Evolutionary conservation across 1,140 invertebrate genomes (phyloP), one percentile per base, ranked within the genome.

Genomic region (Leptopilina boulardi): DNA sequence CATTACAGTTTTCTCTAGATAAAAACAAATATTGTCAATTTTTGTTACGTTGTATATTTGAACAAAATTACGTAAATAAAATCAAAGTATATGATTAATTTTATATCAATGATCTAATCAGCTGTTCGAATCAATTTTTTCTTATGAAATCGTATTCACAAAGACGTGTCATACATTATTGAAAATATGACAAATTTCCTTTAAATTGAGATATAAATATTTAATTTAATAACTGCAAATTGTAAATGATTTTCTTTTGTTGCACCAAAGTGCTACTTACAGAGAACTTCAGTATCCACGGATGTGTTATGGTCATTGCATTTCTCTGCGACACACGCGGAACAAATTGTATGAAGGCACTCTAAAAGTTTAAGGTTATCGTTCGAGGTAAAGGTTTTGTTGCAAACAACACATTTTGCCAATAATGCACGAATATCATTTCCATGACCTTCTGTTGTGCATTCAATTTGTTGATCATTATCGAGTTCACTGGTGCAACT

Each of bases 271-370:
- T 59, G 41, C 41, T 70, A 77, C 85, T 86, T 77, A 89, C 88
- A 81, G 13, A 88, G 66, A 70, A 89, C 80, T 34, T 90, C 89
- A 6, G 83, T 75, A 72, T 91, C 90, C 0, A 88, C 87, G 0
- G 92, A 92, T 66, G 92, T 91, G 83, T 92, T 92, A 76, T 91
- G 85, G 72, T 94, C 93, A 44, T 89, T 92, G n/a, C 96, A 89
- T 88, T 96, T 96, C 66, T 93, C 92, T 78, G 92, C 93, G 76
- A 97, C 90, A 91, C 97, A 98, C 74, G 93, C 91, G 38, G 93
- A 92, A 87, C 97, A 98, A 56, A 95, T 94, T 41, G 96, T 95
- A 89, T 98, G 97, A 73, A 98, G 92, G 88, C 97, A 98, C 87
- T 96, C 96, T 75, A 98, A 90, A 30, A 97, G 91, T 89, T 96